These are phyloP conservation scores for Myodes glareolus DNA, from an alignment of 2,113 vertebrate species.

Conservation along the genomic window DNA sequence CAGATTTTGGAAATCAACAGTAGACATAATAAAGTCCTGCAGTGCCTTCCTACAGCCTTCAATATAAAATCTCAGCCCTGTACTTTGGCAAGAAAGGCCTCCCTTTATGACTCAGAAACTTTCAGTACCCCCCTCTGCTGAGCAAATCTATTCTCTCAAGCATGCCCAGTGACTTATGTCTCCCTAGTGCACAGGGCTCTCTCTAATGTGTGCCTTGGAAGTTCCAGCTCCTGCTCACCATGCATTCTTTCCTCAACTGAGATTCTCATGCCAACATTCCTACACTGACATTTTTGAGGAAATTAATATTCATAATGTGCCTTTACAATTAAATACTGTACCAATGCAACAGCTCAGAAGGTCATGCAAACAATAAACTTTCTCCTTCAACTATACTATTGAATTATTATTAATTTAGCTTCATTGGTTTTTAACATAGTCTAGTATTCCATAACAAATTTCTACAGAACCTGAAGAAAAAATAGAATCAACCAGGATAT, in stretches of 20 bases:
- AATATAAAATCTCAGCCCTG: slow-evolving; percentile 44
- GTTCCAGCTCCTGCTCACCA: background rate
- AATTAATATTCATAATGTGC: background rate
- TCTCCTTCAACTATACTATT: background rate
- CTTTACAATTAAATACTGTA: background rate
- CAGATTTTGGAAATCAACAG: slow-evolving; percentile 66
- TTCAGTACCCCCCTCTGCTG: background rate
- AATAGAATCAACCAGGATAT: background rate
- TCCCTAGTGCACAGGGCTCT: background rate
- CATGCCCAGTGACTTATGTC: background rate
- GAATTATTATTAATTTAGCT: background rate
- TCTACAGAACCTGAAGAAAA: background rate
- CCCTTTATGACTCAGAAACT: slow-evolving; percentile 37
- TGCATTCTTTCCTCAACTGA: background rate
- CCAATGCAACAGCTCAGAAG: background rate
- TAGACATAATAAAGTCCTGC: slow-evolving; percentile 60
- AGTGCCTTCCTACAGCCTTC: slow-evolving; percentile 28
- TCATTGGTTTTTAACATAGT: slow-evolving; percentile 35
- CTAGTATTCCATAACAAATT: slow-evolving; percentile 9
- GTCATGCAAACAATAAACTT: background rate
- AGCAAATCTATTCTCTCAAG: background rate
- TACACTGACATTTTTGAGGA: background rate
- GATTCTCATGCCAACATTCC: background rate
- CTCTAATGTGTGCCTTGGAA: background rate
- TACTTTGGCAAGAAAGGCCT: background rate